Percentiles rank a stretch among this genome's conserved stretches.
These are phyloP conservation scores for Nesidiocoris tenuis DNA, from an alignment of 2,888 invertebrate genomes.

Conservation along the genomic window DNA sequence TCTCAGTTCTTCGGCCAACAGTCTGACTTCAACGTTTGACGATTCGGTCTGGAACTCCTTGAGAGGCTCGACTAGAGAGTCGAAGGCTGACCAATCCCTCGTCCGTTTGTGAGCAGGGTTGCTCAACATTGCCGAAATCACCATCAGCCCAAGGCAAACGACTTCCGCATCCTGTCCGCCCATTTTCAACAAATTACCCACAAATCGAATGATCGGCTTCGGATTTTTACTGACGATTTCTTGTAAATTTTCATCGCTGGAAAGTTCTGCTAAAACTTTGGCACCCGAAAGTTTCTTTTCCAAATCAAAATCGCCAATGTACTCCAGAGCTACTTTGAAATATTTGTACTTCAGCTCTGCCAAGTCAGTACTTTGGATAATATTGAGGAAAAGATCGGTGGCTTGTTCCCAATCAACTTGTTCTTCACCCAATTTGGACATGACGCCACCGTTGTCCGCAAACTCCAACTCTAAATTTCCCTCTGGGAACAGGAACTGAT, in stretches of 20 bases:
- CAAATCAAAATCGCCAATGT: conserved; percentile 45
- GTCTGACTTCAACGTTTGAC: conserved; percentile 51
- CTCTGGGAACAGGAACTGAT: conserved; percentile 54
- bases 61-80: conserved; percentile 53
- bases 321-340: conserved; percentile 22
- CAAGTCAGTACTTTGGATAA: conserved; percentile 4
- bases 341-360: conserved; percentile 10
- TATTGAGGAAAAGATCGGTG: conserved; percentile 42
- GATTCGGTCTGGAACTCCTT: conserved; percentile 49
- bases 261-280: conserved; percentile 54
- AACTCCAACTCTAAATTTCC: conserved; percentile 52
- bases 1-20: conserved; percentile 53
- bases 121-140: conserved; percentile 54
- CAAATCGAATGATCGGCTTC: conserved; percentile 53
- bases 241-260: conserved; percentile 53
- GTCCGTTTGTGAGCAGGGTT: conserved; percentile 49
- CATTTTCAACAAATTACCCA: conserved; percentile 53
- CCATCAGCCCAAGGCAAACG: conserved; percentile 55
- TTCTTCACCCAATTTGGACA: conserved; percentile 7
- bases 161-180: conserved; percentile 50
- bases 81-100: conserved; percentile 53
- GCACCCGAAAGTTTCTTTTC: conserved; percentile 53
- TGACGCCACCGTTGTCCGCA: conserved; percentile 56
- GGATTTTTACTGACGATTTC: conserved; percentile 54
- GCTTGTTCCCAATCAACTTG: conserved; percentile 36